Base-by-base conservation (phyloP, 2,113 vertebrate genomes). In the Pseudolaguvia tuberculata region DNA sequence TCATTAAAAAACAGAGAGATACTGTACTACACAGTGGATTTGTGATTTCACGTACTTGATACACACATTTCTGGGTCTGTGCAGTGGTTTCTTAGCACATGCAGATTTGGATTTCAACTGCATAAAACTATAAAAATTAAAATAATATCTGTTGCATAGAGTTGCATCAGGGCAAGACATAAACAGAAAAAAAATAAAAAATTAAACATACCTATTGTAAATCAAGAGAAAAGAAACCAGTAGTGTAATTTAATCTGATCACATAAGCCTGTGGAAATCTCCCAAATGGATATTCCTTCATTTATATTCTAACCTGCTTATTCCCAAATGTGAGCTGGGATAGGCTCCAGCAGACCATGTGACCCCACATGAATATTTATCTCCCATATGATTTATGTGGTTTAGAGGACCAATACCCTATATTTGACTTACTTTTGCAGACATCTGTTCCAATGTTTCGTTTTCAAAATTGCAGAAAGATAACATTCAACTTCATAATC, bases 211-310 rank as follows among this genome's bases (percentile, higher is more conserved):
- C 31, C 31, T 4, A 4, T 35, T 6, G 31, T 35, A 35, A 35
- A 35, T 35, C 31, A 35, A 3, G 6, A 6, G 31, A 35, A 35
- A 35, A 35, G 6, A 35, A 35, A 35, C 3, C 31, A 35, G 31
- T 35, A 35, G 31, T 35, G 31, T 35, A 35, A 35, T 4, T 35
- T 35, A 4, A 35, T 35, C 6, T 35, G 31, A 35, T 35, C 31
- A 35, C 31, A 35, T 35, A 6, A 62, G 57, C 17, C 27, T 31
- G 27, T 29, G n/a, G 18, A 62, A 63, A 42, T 63, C 61, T n/a
- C 20, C 35, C 61, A 63, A 42, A 63, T 63, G 61, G 35, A 23
- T 35, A 23, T 45, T 63, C 45, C n/a, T n/a, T n/a, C n/a, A n/a
- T n/a, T n/a, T n/a, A n/a, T n/a, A n/a, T n/a, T n/a, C n/a, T n/a